These are phyloP conservation scores for Meta bourneti DNA, from an alignment of 2,888 invertebrate species.

Conservation along the genomic window DNA sequence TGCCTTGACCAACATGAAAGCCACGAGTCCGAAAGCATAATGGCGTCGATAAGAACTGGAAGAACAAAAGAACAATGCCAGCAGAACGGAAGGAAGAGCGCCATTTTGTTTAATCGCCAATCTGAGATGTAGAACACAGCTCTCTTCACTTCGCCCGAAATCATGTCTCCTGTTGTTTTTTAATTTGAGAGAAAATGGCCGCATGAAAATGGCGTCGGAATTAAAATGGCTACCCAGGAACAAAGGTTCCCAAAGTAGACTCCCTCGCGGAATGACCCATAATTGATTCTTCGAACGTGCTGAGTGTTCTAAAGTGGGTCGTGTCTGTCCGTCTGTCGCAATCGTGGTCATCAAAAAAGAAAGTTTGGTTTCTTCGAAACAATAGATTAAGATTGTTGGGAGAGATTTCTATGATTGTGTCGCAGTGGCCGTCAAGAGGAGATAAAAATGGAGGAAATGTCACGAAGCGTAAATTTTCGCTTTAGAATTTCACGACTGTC, in stretches of 20 bases:
- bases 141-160: background rate
- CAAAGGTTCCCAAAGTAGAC: slow-evolving; percentile 40
- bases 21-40: background rate
- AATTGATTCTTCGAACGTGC: slow-evolving; percentile 6
- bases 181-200: slow-evolving; percentile 15
- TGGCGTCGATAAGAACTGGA: slow-evolving; percentile 12
- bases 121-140: slow-evolving; percentile 30
- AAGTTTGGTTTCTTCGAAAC: background rate
- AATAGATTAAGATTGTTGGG: background rate
- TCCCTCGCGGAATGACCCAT: slow-evolving; percentile 14
- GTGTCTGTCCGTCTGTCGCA: background rate
- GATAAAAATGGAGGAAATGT: too few relatives aligned
- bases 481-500: too few relatives aligned
- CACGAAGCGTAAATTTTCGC: too few relatives aligned
- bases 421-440: too few relatives aligned
- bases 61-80: slow-evolving; percentile 39
- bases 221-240: slow-evolving; percentile 15
- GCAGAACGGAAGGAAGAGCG: slow-evolving; percentile 3
- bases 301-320: background rate
- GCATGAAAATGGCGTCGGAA: background rate
- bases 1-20: background rate
- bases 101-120: slow-evolving; percentile 3
- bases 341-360: background rate
- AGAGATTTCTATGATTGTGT: background rate
- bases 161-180: slow-evolving; percentile 30